A percentile compares a stretch with the other conserved stretches of the same genome.
Conservation (phyloP, 2,888 invertebrate genomes). For the Orchesellides sinensis region DNA sequence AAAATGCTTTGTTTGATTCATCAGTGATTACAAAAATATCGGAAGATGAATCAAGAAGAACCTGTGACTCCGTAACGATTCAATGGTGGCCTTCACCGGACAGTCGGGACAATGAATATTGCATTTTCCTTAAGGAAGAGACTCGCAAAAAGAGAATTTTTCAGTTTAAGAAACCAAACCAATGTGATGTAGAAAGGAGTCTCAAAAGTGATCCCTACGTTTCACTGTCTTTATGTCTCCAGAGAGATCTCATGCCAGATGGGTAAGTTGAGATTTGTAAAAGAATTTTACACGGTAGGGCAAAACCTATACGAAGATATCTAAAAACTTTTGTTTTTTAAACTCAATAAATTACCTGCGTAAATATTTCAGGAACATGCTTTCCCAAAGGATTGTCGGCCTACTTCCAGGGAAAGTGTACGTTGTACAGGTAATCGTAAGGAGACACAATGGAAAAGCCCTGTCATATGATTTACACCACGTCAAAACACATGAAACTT, state of each 20-base stretch:
- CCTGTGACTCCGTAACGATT: conserved; percentile 80
- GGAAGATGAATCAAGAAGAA: conserved; percentile 78
- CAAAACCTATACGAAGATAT: no score
- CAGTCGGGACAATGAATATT: conserved; percentile 77
- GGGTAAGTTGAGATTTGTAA: conserved; percentile 54
- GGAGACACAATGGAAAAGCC: conserved; percentile 80
- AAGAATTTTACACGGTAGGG: neutral
- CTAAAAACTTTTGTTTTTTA: no score
- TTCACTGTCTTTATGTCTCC: conserved; percentile 77
- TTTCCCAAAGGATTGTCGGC: conserved; percentile 78
- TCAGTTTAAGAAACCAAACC: conserved; percentile 77
- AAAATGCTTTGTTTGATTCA: neutral
- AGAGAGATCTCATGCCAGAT: conserved; percentile 72
- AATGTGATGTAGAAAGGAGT: conserved; percentile 78
- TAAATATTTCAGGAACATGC: conserved; percentile 77
- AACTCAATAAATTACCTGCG: no score
- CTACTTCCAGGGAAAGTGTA: conserved; percentile 80
- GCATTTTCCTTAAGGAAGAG: conserved; percentile 77
- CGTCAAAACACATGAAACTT: conserved; percentile 77
- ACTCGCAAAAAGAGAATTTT: conserved; percentile 74
- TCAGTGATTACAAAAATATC: conserved; percentile 78
- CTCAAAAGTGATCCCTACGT: conserved; percentile 77
- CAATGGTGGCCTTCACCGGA: conserved; percentile 81
- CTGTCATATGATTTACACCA: conserved; percentile 81
- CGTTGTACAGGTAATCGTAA: conserved; percentile 81